Conservation (phyloP, 64 coral and sea anemone genomes). For the Platygyra sinensis region DNA sequence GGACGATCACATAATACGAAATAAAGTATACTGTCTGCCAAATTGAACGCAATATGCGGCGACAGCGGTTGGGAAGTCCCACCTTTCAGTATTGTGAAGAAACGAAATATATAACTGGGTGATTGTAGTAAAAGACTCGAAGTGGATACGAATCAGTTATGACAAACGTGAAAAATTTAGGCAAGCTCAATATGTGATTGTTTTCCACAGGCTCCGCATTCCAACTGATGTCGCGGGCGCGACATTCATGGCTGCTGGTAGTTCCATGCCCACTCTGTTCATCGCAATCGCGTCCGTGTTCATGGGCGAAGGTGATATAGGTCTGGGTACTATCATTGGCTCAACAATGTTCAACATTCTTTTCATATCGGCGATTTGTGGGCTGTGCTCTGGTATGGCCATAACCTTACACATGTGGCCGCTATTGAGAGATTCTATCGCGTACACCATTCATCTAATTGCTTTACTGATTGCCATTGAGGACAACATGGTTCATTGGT, state of each 20-base stretch:
- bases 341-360: conserved; percentile 99
- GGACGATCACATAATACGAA: no score
- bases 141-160: neutral
- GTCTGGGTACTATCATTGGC: conserved; percentile 96
- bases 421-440: conserved; percentile 83
- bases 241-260: conserved; percentile 99
- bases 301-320: conserved; percentile 98
- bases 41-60: no score
- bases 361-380: conserved; percentile 93
- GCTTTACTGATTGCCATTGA: conserved; percentile 74
- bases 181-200: neutral
- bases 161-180: neutral
- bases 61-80: no score
- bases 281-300: conserved; percentile 97
- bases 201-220: conserved; percentile 72
- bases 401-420: conserved; percentile 85
- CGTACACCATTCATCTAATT: conserved; percentile 75
- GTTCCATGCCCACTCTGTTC: conserved; percentile 97
- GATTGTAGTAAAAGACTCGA: no score
- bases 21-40: neutral
- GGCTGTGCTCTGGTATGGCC: conserved; percentile 71
- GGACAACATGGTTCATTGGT: conserved; percentile 91
- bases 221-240: conserved; percentile 98
- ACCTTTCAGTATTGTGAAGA: no score
- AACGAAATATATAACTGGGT: no score